Conservation (phyloP, 2,113 vertebrate genomes). For the Otis tarda region DNA sequence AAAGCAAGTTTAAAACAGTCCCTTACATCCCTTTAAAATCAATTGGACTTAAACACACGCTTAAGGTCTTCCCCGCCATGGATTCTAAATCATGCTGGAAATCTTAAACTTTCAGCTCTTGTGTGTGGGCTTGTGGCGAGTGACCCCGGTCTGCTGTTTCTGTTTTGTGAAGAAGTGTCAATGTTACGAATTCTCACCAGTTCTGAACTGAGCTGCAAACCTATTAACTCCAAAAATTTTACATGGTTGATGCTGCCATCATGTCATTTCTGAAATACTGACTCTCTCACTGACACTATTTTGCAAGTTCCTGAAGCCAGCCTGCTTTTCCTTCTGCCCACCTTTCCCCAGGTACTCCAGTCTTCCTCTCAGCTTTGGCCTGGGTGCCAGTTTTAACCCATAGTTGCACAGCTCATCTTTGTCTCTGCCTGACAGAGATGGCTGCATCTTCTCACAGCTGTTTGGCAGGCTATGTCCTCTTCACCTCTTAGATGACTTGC, state of each 20-base stretch:
- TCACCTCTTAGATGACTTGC: background rate
- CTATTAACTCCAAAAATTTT: background rate
- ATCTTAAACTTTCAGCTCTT: background rate
- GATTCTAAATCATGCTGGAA: background rate
- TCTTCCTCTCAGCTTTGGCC: background rate
- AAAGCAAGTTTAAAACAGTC: background rate
- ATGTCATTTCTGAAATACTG: background rate
- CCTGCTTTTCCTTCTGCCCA: background rate
- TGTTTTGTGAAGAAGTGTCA: background rate
- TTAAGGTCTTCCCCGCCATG: background rate
- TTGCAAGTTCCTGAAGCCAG: background rate
- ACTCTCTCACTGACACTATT: background rate
- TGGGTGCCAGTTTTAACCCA: background rate
- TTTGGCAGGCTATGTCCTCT: background rate
- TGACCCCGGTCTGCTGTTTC: background rate
- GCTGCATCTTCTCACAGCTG: background rate
- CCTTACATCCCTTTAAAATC: background rate
- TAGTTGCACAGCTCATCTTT: background rate
- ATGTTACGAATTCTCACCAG: background rate
- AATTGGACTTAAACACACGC: background rate
- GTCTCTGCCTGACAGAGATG: background rate
- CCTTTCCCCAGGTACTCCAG: background rate
- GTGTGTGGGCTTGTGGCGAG: accelerated
- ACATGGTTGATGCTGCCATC: background rate
- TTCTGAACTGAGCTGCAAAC: background rate